A percentile compares a stretch with the other conserved stretches of the same genome.
Evolutionary conservation across 1,140 invertebrate genomes (phyloP).

Genomic region (Pseudomyrmex cubaensis): DNA sequence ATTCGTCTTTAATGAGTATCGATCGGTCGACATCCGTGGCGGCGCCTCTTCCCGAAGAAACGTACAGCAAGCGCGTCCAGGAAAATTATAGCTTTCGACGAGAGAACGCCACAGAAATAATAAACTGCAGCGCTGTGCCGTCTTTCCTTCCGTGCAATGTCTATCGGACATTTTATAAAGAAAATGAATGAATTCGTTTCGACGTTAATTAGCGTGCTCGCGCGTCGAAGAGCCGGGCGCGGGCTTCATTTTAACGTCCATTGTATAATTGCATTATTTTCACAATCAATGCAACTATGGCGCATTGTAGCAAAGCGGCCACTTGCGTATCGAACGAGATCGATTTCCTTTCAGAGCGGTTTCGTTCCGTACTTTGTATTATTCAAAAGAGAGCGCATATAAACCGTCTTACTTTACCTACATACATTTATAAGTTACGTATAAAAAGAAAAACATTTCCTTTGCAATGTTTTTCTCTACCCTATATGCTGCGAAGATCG

Average conservation of each 20-base stretch:
- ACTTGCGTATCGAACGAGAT: constrained; percentile 3
- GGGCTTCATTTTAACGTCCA: constrained; percentile 28
- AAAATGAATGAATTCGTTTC: constrained; percentile 51
- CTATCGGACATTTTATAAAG: constrained; percentile 28
- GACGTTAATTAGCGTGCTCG: constrained; percentile 43
- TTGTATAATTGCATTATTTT: constrained; percentile 50
- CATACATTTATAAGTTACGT: too few species aligned
- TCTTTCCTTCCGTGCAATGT: neutral
- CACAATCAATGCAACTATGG: constrained; percentile 15
- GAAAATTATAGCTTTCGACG: constrained; percentile 42
- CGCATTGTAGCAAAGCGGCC: neutral
- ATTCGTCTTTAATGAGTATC: constrained; percentile 56
- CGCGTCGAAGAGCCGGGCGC: constrained; percentile 11
- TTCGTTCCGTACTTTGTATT: neutral
- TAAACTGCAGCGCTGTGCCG: constrained; percentile 1
- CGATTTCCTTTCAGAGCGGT: neutral
- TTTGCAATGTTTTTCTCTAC: too few species aligned
- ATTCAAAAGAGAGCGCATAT: neutral
- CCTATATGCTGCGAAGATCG: neutral
- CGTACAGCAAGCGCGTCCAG: neutral
- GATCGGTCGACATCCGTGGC: constrained; percentile 34
- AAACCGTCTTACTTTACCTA: too few species aligned
- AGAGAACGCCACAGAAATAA: constrained; percentile 48
- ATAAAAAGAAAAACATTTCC: neutral
- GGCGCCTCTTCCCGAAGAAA: constrained; percentile 12